phyloP scores from a whole-genome alignment of 2,888 invertebrate species.

The Rhagium mordax region DNA sequence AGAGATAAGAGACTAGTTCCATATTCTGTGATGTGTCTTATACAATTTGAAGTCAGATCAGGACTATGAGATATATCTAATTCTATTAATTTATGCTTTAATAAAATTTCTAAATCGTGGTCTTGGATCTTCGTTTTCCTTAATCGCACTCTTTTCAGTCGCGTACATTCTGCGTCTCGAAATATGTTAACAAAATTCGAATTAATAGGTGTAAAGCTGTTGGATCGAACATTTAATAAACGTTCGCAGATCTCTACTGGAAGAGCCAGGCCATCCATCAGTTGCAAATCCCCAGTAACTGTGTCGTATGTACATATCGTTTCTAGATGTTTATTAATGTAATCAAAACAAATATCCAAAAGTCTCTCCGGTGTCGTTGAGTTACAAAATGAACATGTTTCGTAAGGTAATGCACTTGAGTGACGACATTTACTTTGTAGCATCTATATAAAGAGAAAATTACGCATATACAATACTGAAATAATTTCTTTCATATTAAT shows the following conservation, averaged over 20 bases:
- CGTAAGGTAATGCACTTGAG: constrained; percentile 65
- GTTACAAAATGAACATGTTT: constrained; percentile 68
- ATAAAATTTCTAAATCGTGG: constrained; percentile 78
- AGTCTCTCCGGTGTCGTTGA: constrained; percentile 74
- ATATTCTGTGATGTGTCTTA: constrained; percentile 79
- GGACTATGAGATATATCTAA: constrained; percentile 85
- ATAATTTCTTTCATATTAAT: constrained; percentile 16
- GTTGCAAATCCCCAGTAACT: constrained; percentile 67
- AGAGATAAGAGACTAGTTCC: constrained; percentile 80
- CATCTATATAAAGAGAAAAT: constrained; percentile 49
- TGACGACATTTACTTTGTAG: constrained; percentile 63
- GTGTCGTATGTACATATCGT: constrained; percentile 73
- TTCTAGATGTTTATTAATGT: constrained; percentile 76
- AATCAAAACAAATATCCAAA: constrained; percentile 77
- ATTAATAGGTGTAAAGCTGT: constrained; percentile 69
- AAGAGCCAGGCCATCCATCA: constrained; percentile 77
- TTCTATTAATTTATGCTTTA: constrained; percentile 82
- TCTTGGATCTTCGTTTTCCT: constrained; percentile 82
- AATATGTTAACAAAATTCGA: constrained; percentile 83
- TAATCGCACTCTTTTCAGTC: constrained; percentile 80
- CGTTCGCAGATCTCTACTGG: constrained; percentile 83
- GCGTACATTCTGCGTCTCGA: constrained; percentile 77
- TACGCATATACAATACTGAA: not conserved
- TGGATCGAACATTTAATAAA: constrained; percentile 75
- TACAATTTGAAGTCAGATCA: constrained; percentile 76